Evolutionary conservation across 2,888 invertebrate species (phyloP).

Genomic region (Pheosia gnoma): DNA sequence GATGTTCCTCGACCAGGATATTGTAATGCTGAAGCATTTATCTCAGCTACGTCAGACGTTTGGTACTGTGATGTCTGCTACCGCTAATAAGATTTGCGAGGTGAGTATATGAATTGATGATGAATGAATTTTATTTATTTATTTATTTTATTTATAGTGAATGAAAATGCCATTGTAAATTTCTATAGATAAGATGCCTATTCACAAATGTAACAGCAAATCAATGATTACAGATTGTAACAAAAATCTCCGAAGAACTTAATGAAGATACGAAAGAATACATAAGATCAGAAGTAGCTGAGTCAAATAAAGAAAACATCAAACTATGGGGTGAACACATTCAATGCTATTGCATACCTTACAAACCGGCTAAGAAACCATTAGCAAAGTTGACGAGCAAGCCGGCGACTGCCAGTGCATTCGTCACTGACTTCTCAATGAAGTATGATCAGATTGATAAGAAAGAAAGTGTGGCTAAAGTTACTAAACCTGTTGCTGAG

Average conservation of each 20-base stretch:
- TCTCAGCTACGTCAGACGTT: slow-evolving; percentile 84
- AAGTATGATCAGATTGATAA: slow-evolving; percentile 57
- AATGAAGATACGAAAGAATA: slow-evolving; percentile 76
- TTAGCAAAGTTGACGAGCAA: slow-evolving; percentile 67
- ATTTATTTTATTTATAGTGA: no score
- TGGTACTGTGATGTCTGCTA: slow-evolving; percentile 81
- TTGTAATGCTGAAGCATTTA: slow-evolving; percentile 84
- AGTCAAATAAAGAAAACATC: slow-evolving; percentile 58
- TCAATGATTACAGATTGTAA: slow-evolving; percentile 67
- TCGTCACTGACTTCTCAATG: slow-evolving; percentile 80
- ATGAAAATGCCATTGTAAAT: no score
- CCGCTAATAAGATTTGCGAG: slow-evolving; percentile 84
- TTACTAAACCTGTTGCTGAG: slow-evolving; percentile 35
- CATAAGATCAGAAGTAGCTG: slow-evolving; percentile 63
- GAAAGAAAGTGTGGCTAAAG: slow-evolving; percentile 32
- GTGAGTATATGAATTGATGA: slow-evolving; percentile 53
- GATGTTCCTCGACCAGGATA: slow-evolving; percentile 85
- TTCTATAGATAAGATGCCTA: no score
- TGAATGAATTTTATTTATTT: no score
- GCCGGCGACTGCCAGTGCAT: slow-evolving; percentile 63
- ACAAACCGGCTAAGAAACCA: slow-evolving; percentile 65
- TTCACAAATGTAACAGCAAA: no score
- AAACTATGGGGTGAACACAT: slow-evolving; percentile 78
- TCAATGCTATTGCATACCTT: slow-evolving; percentile 70
- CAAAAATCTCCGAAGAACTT: slow-evolving; percentile 70